Conservation (phyloP, 2,113 vertebrate genomes). For the Origma solitaria region DNA sequence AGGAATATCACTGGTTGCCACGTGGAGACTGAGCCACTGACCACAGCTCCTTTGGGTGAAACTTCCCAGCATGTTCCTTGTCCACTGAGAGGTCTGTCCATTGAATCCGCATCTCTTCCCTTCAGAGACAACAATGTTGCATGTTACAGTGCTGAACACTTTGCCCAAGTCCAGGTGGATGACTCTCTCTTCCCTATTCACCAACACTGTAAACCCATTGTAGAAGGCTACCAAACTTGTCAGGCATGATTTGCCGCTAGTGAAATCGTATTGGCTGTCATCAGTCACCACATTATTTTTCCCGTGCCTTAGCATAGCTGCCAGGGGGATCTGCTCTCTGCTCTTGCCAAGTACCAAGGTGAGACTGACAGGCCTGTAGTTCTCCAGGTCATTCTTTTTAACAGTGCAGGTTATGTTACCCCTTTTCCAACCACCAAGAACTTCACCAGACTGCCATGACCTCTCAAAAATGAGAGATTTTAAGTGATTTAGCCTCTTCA, state of each 20-base stretch:
- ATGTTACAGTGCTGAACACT: neutral
- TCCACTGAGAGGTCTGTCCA: no score
- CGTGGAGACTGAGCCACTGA: neutral
- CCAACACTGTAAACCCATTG: neutral
- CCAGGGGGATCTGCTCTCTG: neutral
- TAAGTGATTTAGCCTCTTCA: neutral
- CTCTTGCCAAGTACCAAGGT: neutral
- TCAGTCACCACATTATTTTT: neutral
- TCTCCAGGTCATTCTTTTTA: neutral
- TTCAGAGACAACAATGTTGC: neutral
- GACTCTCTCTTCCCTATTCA: neutral
- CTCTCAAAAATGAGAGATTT: neutral
- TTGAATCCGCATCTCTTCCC: neutral
- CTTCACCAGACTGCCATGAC: neutral
- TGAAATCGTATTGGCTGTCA: fast-evolving
- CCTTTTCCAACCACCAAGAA: neutral
- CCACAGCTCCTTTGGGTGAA: neutral
- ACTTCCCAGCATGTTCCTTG: neutral
- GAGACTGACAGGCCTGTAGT: neutral
- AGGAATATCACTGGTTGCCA: neutral
- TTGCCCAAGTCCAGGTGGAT: neutral
- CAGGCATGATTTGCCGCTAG: neutral
- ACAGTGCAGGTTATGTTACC: neutral
- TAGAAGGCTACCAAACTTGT: neutral
- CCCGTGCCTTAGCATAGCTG: neutral